Evolutionary conservation across 2,888 invertebrate genomes (phyloP), one percentile per base, ranked within the genome.

Genomic region (Eilema depressum): DNA sequence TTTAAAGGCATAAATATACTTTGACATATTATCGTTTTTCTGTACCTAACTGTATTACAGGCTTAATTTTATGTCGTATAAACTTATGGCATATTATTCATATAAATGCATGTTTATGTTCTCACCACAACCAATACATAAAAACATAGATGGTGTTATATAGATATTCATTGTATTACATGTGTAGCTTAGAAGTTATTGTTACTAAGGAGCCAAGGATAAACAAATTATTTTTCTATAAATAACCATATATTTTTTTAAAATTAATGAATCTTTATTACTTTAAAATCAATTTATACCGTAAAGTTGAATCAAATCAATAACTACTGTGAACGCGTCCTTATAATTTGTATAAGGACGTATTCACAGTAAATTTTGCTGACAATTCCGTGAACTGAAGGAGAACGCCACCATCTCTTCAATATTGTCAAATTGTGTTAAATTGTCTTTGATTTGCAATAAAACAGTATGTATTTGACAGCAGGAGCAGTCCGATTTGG

Each of bases 241-340:
- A n/a, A 53, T 53, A 53, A n/a, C n/a, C 53, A n/a, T 53, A 53
- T n/a, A n/a, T n/a, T 53, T 53, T 53, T 53, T 53, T 53, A 2
- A 59, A 59, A 53, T 53, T 53, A 53, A 53, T n/a, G 53, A 53
- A n/a, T 53, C 53, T 53, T 53, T 53, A 53, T 53, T 17, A 59
- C 59, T 59, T 59, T 59, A 12, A 59, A 59, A 59, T 59, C 59
- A 59, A 26, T 26, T 59, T 59, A 59, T 26, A 26, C 26, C 26
- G 26, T 26, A 26, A 59, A 59, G 26, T 59, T 26, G 26, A 59
- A 26, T 59, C 59, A 59, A 26, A 59, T 53, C 53, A n/a, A 53
- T 53, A 53, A 53, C 53, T 53, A 53, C 53, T 53, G 53, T 53
- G 53, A 53, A n/a, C 20, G n/a, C 53, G n/a, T 53, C 53, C 53